Base-by-base conservation (phyloP, 2,113 vertebrate genomes). In the Paramisgurnus dabryanus region DNA sequence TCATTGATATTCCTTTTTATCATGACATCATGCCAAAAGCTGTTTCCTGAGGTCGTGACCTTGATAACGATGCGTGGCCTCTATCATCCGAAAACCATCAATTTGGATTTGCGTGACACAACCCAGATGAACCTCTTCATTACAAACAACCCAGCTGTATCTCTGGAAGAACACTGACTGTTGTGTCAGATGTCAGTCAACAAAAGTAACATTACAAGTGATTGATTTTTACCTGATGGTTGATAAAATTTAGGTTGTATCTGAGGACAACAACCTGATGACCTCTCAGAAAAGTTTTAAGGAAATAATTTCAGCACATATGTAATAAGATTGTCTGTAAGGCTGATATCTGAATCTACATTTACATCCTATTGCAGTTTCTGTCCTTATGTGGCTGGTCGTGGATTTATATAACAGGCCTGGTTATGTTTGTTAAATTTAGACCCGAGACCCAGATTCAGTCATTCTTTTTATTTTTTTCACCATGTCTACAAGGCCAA, bases 341-440 rank as follows among this genome's bases (percentile, higher is more conserved):
- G 49, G 15, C 5, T 58, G 15, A 57, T 57, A 4, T 57, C 4
- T 17, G 55, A 6, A n/a, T 7, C n/a, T 6, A 57, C 15, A 57
- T 2, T 55, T 17, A 13, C 5, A 17, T 58, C 11, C 15, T 67
- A 10, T 71, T 66, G 45, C 40, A 68, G 61, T 66, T 47, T 74
- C 77, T 55, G 70, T 69, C 58, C 66, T 80, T 50, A 65, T 76
- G 80, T 79, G 45, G 34, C 53, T 79, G 74, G 82, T 82, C 85
- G 71, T 77, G 73, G 79, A 82, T 86, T 88, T 87, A 86, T 82
- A 87, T 83, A 84, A 83, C 74, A 82, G 67, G 83, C 77, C 86
- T 85, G 90, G 86, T 89, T 91, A 83, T 86, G n/a, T 82, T 89
- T 90, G 79, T 89, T 89, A 91, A 83, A 89, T 85, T 88, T 91